A percentile compares a stretch with the other conserved stretches of the same genome.
These are phyloP conservation scores for Drosophila pachea DNA, from an alignment of 1,140 invertebrate species.

Conservation along the genomic window DNA sequence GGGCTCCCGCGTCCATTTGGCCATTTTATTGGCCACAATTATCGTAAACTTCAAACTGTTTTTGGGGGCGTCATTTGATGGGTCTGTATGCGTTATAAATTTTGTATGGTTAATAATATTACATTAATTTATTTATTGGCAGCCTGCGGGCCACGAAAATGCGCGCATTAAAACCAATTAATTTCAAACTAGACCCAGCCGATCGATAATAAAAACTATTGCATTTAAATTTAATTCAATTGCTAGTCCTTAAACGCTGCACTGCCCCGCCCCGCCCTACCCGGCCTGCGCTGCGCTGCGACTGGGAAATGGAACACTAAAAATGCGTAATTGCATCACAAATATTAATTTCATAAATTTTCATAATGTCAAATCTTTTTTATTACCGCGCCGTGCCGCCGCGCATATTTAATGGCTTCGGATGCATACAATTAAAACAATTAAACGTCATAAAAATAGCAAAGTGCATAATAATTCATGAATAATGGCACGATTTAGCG, in stretches of 20 bases:
- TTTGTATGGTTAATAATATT: slow-evolving; percentile 67
- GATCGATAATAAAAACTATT: slow-evolving; percentile 12
- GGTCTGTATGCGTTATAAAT: slow-evolving; percentile 57
- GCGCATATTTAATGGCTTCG: slow-evolving; percentile 60
- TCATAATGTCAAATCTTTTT: slow-evolving; percentile 55
- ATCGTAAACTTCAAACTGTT: slow-evolving; percentile 25
- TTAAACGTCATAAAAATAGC: slow-evolving; percentile 66
- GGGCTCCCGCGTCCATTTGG: neutral
- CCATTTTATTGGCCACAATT: slow-evolving; percentile 18
- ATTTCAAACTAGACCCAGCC: slow-evolving; percentile 27
- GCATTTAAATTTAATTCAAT: slow-evolving; percentile 37
- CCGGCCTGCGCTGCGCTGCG: too few species aligned
- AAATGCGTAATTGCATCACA: slow-evolving; percentile 33
- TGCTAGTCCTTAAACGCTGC: slow-evolving; percentile 8
- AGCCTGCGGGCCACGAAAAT: slow-evolving; percentile 11
- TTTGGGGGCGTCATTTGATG: slow-evolving; percentile 33
- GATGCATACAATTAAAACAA: slow-evolving; percentile 67
- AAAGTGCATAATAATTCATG: slow-evolving; percentile 44
- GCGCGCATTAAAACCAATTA: slow-evolving; percentile 58
- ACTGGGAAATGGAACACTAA: slow-evolving; percentile 5
- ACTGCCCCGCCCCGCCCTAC: neutral
- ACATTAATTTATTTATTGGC: slow-evolving; percentile 66
- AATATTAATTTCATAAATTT: slow-evolving; percentile 68
- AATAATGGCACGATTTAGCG: slow-evolving; percentile 64
- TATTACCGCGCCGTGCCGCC: slow-evolving; percentile 26